Evolutionary conservation across 2,797 vertebrate genomes (phyloP).

Genomic region (Arctocebus calabarensis): DNA sequence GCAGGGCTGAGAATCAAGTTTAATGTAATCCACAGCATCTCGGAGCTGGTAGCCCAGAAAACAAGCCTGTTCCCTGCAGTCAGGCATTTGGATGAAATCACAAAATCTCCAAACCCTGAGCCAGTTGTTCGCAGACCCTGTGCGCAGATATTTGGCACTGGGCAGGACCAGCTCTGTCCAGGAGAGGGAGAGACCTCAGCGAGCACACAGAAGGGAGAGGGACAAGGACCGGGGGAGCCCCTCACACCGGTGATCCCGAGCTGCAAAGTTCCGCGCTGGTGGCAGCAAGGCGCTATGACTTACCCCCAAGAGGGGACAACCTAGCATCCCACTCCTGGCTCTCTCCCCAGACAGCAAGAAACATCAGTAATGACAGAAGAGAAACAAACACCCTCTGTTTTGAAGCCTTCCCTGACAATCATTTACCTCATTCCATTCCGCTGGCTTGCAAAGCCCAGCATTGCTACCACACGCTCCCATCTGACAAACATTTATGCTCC

Average conservation of each 20-base stretch:
- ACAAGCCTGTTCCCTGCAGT: not conserved
- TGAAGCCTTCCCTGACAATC: not conserved
- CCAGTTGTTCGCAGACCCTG: slow-evolving; percentile 31
- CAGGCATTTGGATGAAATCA: slow-evolving; percentile 21
- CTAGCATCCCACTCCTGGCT: not conserved
- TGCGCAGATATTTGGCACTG: slow-evolving; percentile 3
- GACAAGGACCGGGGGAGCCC: not conserved
- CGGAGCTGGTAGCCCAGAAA: not conserved
- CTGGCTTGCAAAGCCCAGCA: not conserved
- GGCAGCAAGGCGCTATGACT: not conserved
- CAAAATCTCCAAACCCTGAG: slow-evolving; percentile 3
- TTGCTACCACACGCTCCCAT: not conserved
- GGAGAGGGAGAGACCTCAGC: not conserved
- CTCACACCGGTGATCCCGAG: fast-evolving
- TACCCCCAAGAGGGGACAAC: not conserved
- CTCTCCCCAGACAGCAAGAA: not conserved
- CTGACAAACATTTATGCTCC: not conserved
- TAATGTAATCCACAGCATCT: not conserved
- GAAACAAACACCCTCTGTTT: not conserved
- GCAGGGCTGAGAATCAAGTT: not conserved
- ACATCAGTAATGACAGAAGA: not conserved
- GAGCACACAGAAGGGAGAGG: not conserved
- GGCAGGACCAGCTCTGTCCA: not conserved
- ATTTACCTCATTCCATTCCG: not conserved
- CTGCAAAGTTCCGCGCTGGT: not conserved